Evolutionary conservation across 2,888 invertebrate species (phyloP), one percentile per base, ranked within the genome.

Genomic region (Erpobdella octoculata): DNA sequence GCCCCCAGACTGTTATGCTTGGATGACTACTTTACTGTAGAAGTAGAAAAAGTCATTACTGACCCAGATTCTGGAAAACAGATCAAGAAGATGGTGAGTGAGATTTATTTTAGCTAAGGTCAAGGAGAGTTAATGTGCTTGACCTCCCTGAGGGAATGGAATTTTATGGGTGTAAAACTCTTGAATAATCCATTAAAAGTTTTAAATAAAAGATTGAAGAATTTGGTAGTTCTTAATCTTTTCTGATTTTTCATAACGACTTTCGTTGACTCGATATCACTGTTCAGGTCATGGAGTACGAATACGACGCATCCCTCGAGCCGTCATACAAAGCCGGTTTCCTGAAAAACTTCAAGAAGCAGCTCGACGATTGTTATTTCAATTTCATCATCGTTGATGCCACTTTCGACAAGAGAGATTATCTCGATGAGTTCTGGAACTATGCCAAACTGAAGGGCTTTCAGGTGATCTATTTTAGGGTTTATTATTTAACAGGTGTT

Each of bases 1-100:
- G 90, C 92, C n/a, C 93, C 91, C 0, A 87, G 95, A 76, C 92
- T 96, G 79, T 86, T 96, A 80, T 93, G 92, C 74, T 87, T 96
- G 74, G 95, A 96, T 82, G 95, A 96, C 84, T 96, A 96, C 84
- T 96, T 94, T 77, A 90, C 94, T 87, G 88, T 90, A 73, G 85
- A 86, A 76, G 92, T 58, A 12, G 84, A 84, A 74, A 80, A 80
- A 72, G 77, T 77, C 31, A 80, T 80, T 61, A 86, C 84, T 67
- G 90, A 90, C 80, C 86, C 88, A 3, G 86, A 88, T 75, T 89
- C 89, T 74, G 91, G 91, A 18, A 90, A 90, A 82, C 87, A 86
- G 80, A 86, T 89, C 71, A 86, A 80, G 80, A 83, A 86, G 70
- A 89, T 88, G 84, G 87, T 87, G 71, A 70, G 73, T 59, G 31